Evolutionary conservation across 2,888 invertebrate species (phyloP).

Genomic region (Malacosoma neustria): DNA sequence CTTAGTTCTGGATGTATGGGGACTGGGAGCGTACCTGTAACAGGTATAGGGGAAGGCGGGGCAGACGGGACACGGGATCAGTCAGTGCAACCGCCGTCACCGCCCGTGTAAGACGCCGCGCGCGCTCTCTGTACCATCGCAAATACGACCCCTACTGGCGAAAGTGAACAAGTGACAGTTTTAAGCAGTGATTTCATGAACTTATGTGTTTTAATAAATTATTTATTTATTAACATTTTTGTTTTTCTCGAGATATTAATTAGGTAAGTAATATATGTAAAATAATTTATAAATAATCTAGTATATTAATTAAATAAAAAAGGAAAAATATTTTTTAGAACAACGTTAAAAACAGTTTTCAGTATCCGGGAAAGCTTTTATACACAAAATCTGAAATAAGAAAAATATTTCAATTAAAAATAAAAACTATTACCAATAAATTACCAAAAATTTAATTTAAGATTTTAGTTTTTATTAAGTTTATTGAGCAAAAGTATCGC

Average conservation of each 20-base stretch:
- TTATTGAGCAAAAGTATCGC: conserved; percentile 7
- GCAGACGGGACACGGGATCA: conserved; percentile 37
- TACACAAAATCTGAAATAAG: too few species aligned
- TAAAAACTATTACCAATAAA: too few species aligned
- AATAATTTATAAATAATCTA: too few species aligned
- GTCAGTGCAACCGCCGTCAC: conserved; percentile 52
- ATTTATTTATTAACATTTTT: too few species aligned
- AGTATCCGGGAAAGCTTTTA: too few species aligned
- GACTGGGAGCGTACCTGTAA: conserved; percentile 50
- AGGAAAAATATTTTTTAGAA: too few species aligned
- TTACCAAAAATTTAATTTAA: too few species aligned
- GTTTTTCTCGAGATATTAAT: too few species aligned
- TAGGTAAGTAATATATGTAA: not conserved
- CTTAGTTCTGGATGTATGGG: conserved; percentile 51
- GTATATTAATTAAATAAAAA: too few species aligned
- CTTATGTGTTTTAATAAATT: not conserved
- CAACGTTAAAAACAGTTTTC: too few species aligned
- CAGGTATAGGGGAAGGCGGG: conserved; percentile 48
- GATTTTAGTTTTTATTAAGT: too few species aligned
- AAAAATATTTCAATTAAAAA: too few species aligned
- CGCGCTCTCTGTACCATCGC: conserved; percentile 23
- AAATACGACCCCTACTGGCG: conserved; percentile 23
- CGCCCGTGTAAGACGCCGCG: conserved; percentile 39
- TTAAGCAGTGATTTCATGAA: not conserved
- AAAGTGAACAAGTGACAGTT: conserved; percentile 32